phyloP scores from a whole-genome alignment of 2,888 invertebrate genomes.

The Synanthedon myopaeformis region DNA sequence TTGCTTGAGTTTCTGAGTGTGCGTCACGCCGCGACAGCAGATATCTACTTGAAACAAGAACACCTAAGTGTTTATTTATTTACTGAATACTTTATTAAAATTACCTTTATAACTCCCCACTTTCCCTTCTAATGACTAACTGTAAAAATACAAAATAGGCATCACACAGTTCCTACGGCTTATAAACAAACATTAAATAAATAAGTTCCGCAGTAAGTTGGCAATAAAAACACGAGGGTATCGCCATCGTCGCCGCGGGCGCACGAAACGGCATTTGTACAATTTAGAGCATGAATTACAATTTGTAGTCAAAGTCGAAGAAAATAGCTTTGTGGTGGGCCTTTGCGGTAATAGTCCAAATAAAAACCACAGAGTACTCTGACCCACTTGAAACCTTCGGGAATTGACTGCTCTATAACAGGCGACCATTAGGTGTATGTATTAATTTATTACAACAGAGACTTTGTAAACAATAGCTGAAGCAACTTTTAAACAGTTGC shows the following conservation, averaged over 20 bases:
- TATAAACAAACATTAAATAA: conserved; percentile 1
- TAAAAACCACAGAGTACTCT: conserved; percentile 1
- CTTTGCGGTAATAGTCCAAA: conserved; percentile 3
- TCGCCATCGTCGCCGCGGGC: background rate
- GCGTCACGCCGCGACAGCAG: no score
- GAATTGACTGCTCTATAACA: no score
- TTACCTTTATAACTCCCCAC: no score
- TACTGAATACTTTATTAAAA: no score
- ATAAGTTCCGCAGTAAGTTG: background rate
- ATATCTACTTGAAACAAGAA: no score
- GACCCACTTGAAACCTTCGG: conserved; percentile 4
- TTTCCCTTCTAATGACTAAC: background rate
- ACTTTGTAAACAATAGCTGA: no score
- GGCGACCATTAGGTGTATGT: no score
- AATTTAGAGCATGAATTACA: conserved; percentile 14
- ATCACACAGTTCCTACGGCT: background rate
- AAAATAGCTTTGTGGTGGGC: conserved; percentile 3
- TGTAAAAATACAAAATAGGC: conserved; percentile 1
- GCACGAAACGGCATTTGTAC: background rate
- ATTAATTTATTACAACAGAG: no score
- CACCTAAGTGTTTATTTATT: no score
- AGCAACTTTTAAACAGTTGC: no score
- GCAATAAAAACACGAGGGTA: background rate
- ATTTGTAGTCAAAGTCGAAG: conserved; percentile 8
- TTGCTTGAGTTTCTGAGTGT: no score